phyloP scores from a whole-genome alignment of 1,140 invertebrate genomes.

The Drosophila suzukii region DNA sequence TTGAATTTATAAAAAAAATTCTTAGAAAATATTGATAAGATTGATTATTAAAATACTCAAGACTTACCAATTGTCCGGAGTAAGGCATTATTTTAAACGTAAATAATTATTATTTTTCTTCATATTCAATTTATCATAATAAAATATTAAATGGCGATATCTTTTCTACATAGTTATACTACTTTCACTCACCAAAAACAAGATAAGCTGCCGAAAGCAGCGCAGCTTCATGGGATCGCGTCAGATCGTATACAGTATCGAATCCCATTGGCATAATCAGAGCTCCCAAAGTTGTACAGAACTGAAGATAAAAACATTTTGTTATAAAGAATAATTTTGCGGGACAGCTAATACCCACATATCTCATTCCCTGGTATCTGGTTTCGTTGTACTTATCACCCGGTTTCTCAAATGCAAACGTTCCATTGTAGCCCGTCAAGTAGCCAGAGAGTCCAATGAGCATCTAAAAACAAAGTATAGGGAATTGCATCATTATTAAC shows the following conservation, averaged over 20 bases:
- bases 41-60: too few species aligned
- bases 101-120: too few species aligned
- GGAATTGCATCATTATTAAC: too few species aligned
- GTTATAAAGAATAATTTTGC: neutral
- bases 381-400: constrained; percentile 96
- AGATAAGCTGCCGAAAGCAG: constrained; percentile 92
- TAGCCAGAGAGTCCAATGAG: constrained; percentile 96
- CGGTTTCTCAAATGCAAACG: constrained; percentile 97
- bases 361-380: constrained; percentile 96
- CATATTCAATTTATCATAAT: too few species aligned
- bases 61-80: too few species aligned
- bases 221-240: constrained; percentile 91
- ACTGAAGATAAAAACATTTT: constrained; percentile 87
- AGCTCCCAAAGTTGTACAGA: constrained; percentile 95
- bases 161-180: neutral
- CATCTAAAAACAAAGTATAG: constrained; percentile 89
- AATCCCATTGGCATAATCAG: constrained; percentile 94
- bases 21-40: too few species aligned
- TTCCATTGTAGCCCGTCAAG: constrained; percentile 98
- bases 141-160: neutral
- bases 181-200: constrained; percentile 90
- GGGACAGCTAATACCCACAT: constrained; percentile 87
- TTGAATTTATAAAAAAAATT: too few species aligned
- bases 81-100: too few species aligned
- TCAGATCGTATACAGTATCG: constrained; percentile 95